These are phyloP conservation scores for Rhorus exstirpatorius DNA, from an alignment of 2,888 invertebrate genomes.

Conservation along the genomic window DNA sequence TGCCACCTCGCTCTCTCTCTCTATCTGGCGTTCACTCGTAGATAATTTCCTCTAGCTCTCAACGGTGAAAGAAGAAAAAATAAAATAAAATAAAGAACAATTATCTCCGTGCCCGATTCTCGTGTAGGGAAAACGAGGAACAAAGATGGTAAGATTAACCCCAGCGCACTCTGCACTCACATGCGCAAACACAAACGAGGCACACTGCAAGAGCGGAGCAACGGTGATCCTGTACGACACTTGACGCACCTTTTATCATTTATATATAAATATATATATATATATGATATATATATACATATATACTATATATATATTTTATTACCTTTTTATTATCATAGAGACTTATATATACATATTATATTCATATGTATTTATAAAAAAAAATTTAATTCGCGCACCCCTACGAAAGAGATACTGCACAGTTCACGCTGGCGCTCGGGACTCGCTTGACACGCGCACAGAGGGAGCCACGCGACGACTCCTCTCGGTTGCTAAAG, in stretches of 20 bases:
- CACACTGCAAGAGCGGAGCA: slow-evolving; percentile 1
- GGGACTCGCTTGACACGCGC: not conserved
- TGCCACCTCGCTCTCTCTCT: slow-evolving; percentile 26
- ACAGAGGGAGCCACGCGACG: slow-evolving; percentile 46
- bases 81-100: not conserved
- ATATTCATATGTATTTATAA: too few species aligned
- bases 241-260: not conserved
- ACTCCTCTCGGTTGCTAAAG: not conserved
- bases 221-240: slow-evolving; percentile 21
- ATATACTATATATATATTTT: too few species aligned
- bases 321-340: too few species aligned
- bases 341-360: too few species aligned
- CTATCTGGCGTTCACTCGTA: slow-evolving; percentile 13
- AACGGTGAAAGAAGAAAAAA: slow-evolving; percentile 6
- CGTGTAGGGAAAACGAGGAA: slow-evolving; percentile 3
- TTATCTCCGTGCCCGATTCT: slow-evolving; percentile 17
- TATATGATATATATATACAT: too few species aligned
- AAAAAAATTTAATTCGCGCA: too few species aligned
- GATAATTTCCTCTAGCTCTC: not conserved
- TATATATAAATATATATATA: too few species aligned
- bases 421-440: too few species aligned
- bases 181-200: slow-evolving; percentile 2
- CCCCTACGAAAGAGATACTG: too few species aligned
- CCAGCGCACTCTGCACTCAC: slow-evolving; percentile 47
- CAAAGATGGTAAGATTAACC: slow-evolving; percentile 34